Conservation (phyloP, 2,888 invertebrate genomes). For the Cantharis nigra region DNA sequence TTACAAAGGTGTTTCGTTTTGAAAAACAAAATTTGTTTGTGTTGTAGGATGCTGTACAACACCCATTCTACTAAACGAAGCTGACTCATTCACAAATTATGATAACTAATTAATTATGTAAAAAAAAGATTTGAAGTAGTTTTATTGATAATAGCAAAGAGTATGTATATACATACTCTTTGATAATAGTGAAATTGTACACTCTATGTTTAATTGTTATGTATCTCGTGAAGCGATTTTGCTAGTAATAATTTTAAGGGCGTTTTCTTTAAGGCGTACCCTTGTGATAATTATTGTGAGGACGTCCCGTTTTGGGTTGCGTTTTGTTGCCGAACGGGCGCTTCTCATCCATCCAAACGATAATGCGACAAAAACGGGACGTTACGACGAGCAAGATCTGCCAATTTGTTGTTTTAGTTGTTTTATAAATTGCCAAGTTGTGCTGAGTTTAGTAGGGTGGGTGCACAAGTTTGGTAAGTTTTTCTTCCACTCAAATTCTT, state of each 20-base stretch:
- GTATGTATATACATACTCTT: too few species aligned
- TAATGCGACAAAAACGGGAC: neutral
- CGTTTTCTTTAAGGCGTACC: neutral
- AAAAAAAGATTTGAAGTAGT: constrained; percentile 20
- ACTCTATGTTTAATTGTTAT: constrained; percentile 15
- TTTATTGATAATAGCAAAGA: constrained; percentile 8
- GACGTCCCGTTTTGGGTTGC: neutral
- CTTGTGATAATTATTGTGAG: neutral
- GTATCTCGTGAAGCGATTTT: constrained; percentile 1
- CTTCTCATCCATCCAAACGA: neutral
- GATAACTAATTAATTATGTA: neutral
- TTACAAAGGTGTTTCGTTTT: neutral
- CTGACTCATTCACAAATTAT: constrained; percentile 35
- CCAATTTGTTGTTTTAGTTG: neutral
- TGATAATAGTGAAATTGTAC: constrained; percentile 8
- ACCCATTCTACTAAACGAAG: constrained; percentile 57
- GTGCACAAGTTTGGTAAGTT: constrained; percentile 42
- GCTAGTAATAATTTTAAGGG: neutral
- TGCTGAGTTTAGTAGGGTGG: constrained; percentile 56
- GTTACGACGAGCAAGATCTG: neutral
- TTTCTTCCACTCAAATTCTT: constrained; percentile 10
- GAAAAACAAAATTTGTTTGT: constrained; percentile 26
- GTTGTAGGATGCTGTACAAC: constrained; percentile 53
- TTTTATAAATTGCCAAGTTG: neutral
- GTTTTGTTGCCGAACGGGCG: neutral